Evolutionary conservation across 2,888 invertebrate genomes (phyloP), one percentile per base, ranked within the genome.

Genomic region (Euzophera pinguis): DNA sequence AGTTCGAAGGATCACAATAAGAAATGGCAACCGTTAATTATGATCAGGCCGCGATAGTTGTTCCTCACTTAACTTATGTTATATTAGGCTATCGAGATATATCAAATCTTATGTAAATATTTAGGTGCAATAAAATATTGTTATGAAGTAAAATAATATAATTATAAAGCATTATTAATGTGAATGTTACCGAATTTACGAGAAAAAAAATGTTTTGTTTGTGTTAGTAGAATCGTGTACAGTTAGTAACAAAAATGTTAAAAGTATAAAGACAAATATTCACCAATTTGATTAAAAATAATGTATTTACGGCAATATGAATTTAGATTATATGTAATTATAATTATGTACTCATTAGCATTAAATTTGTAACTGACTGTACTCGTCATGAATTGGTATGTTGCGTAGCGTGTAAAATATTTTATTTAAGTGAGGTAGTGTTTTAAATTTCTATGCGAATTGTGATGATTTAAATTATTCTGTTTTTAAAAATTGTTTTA

Each of bases 381-480:
- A 54, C 54, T 58, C 45, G 50, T 47, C 49, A 56, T 37, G 47
- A 53, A 39, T 48, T 53, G 39, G 57, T 50, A 50, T 39, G 50
- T 59, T 54, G 54, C 48, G 52, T 54, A 58, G 57, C 55, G 50
- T 27, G 53, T 58, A 60, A 50, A 57, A 57, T 61, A 57, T 61
- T 61, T 66, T 64, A 64, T 63, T 53, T 69, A 65, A 57, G 50
- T 74, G 75, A 69, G 59, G 71, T 81, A 80, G 75, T 73, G 71
- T 76, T 79, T 74, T 65, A 71, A 77, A 73, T 81, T 81, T 84
- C 78, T 81, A 82, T 79, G 83, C 79, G 67, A 73, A 75, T 74
- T 78, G 77, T 80, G 81, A 80, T 79, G 75, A 78, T 76, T 76
- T 80, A 72, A 73, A 81, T 75, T 73, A 79, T 78, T 81, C 76